Evolutionary conservation across 1,140 invertebrate genomes (phyloP).

Genomic region (Mya arenaria): DNA sequence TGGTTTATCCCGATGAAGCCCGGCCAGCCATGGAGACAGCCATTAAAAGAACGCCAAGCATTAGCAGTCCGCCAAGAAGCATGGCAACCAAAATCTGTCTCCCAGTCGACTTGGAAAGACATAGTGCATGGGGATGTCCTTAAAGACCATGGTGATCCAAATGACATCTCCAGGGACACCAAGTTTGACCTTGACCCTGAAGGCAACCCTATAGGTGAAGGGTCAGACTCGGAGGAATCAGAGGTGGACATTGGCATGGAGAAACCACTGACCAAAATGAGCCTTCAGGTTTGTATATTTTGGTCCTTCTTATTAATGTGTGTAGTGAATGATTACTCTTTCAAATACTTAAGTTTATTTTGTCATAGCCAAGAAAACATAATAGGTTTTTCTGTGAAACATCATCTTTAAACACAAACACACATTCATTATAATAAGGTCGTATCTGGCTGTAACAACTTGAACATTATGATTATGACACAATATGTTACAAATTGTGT

Average conservation of each 20-base stretch:
- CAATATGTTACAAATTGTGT: too few species aligned
- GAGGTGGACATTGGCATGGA: constrained; percentile 55
- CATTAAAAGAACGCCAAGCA: constrained; percentile 70
- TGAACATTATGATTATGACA: too few species aligned
- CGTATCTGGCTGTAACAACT: too few species aligned
- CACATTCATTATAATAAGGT: too few species aligned
- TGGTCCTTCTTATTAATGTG: too few species aligned
- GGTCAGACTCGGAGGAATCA: constrained; percentile 54
- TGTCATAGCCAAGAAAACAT: too few species aligned
- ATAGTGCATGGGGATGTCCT: constrained; percentile 60
- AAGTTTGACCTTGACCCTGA: constrained; percentile 64
- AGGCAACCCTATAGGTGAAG: constrained; percentile 58
- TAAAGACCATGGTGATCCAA: constrained; percentile 56
- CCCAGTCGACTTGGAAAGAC: constrained; percentile 54
- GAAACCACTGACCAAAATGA: constrained; percentile 59
- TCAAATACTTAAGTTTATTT: too few species aligned
- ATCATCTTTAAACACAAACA: too few species aligned
- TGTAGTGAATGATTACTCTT: too few species aligned
- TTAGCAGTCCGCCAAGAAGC: constrained; percentile 59
- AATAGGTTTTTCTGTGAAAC: too few species aligned
- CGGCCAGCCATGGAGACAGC: constrained; percentile 67
- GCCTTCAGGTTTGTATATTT: constrained; percentile 59
- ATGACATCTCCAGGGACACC: constrained; percentile 54
- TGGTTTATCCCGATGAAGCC: constrained; percentile 73
- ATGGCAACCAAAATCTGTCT: constrained; percentile 61